Evolutionary conservation across 2,888 invertebrate species (phyloP).

Genomic region (Leucophora obtusa): DNA sequence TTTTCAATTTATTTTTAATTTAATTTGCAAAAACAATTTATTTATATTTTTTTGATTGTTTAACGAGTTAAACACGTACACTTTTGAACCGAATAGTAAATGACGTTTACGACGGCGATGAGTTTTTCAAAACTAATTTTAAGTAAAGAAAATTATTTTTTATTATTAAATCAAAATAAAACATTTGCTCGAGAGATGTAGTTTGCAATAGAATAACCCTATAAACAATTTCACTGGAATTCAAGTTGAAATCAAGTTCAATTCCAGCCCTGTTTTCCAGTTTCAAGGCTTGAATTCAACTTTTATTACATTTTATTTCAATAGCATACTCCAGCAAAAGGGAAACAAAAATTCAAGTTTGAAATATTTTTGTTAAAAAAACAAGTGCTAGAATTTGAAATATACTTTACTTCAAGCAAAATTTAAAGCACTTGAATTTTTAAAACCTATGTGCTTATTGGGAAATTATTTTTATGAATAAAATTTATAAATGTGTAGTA

Average conservation of each 20-base stretch:
- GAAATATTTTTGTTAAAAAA: no score
- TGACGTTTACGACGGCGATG: not conserved
- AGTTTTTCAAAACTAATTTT: constrained; percentile 35
- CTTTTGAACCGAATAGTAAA: constrained; percentile 6
- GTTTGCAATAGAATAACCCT: constrained; percentile 25
- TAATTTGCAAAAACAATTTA: constrained; percentile 24
- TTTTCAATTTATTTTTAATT: constrained; percentile 19
- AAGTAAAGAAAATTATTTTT: constrained; percentile 6
- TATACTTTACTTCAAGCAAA: no score
- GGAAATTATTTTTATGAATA: constrained; percentile 8
- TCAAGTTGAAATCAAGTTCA: no score
- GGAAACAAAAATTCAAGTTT: no score
- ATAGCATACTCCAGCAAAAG: no score
- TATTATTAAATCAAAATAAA: constrained; percentile 36
- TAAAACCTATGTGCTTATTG: no score
- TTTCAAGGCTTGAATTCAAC: no score
- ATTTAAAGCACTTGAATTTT: no score
- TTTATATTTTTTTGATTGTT: constrained; percentile 11
- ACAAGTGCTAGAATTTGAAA: no score
- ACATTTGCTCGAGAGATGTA: constrained; percentile 34
- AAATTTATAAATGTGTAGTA: constrained; percentile 17
- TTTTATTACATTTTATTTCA: no score
- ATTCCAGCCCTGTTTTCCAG: no score
- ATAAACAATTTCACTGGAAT: no score
- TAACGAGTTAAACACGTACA: constrained; percentile 12